Evolutionary conservation across 2,113 vertebrate genomes (phyloP).

Genomic region (Martes martes): DNA sequence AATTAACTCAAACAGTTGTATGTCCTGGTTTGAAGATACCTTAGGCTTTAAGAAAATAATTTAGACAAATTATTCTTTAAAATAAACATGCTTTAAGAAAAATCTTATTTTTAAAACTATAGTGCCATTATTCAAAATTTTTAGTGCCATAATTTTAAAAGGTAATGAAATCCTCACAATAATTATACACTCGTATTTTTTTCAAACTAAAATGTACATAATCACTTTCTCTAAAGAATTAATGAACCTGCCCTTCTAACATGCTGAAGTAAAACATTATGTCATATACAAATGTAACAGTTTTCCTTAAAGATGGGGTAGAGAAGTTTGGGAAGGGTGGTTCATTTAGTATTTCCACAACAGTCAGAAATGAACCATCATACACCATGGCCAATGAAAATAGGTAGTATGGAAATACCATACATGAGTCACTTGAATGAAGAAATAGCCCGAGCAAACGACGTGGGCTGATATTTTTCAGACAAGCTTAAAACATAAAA

Average conservation of each 20-base stretch:
- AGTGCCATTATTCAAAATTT: neutral
- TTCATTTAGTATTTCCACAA: constrained; percentile 59
- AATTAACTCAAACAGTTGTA: neutral
- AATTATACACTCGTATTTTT: neutral
- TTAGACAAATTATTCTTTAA: neutral
- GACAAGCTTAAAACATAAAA: neutral
- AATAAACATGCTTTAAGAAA: neutral
- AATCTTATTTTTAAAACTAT: neutral
- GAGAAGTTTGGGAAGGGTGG: constrained; percentile 55
- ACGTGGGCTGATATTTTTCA: neutral
- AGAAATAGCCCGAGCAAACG: neutral
- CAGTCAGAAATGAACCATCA: constrained; percentile 59
- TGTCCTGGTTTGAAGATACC: neutral
- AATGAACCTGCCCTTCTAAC: neutral
- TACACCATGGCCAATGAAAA: constrained; percentile 56
- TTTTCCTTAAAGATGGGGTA: neutral
- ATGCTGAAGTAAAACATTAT: neutral
- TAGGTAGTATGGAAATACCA: neutral
- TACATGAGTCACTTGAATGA: neutral
- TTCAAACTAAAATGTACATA: neutral
- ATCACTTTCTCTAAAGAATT: constrained; percentile 11
- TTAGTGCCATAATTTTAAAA: neutral
- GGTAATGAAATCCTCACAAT: neutral
- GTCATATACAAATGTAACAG: neutral
- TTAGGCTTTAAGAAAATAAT: neutral